These are phyloP conservation scores for Crematogaster levior DNA, from an alignment of 2,888 invertebrate species.

Conservation along the genomic window DNA sequence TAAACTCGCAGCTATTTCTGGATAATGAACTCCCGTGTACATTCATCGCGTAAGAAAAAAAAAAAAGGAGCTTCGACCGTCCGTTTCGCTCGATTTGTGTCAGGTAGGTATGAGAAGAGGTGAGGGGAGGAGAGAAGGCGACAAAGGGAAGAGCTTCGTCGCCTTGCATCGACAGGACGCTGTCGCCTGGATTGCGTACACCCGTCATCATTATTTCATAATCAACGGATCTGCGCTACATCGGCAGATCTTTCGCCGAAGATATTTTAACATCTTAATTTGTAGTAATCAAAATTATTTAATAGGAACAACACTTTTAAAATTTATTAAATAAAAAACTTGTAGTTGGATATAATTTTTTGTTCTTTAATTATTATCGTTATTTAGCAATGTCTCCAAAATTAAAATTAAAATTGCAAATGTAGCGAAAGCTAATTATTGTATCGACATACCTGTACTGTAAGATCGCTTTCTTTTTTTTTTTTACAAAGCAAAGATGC, in stretches of 20 bases:
- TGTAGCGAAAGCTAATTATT: not conserved
- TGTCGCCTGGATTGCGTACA: conserved; percentile 65
- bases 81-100: conserved; percentile 41
- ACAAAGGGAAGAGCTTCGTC: conserved; percentile 31
- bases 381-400: not conserved
- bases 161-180: conserved; percentile 54
- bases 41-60: conserved; percentile 37
- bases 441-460: not conserved
- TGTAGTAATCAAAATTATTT: too few species aligned
- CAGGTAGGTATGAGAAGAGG: conserved; percentile 23
- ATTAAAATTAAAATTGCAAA: not conserved
- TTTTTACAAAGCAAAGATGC: not conserved
- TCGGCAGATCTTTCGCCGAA: conserved; percentile 27
- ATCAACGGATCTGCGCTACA: conserved; percentile 35
- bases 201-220: conserved; percentile 68
- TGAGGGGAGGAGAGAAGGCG: conserved; percentile 36
- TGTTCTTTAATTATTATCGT: too few species aligned
- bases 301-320: not conserved
- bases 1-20: conserved; percentile 40
- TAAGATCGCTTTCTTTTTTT: not conserved
- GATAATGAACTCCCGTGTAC: conserved; percentile 36
- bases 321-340: not conserved
- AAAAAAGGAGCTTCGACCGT: conserved; percentile 35
- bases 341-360: not conserved
- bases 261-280: conserved; percentile 7